Evolutionary conservation across 2,888 invertebrate species (phyloP).

Genomic region (Timandra comae): DNA sequence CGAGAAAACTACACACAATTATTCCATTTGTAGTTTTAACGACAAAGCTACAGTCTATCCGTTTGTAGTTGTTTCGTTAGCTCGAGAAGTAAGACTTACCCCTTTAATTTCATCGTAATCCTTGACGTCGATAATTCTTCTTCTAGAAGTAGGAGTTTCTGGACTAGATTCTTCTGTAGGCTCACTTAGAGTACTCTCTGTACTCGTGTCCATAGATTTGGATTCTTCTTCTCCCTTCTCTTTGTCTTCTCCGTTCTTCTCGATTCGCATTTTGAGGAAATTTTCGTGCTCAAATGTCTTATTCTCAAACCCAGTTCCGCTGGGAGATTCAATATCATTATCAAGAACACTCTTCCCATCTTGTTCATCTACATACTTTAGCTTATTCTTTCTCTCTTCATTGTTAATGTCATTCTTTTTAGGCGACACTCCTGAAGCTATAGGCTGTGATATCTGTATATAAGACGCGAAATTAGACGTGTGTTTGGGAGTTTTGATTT

Average conservation of each 20-base stretch:
- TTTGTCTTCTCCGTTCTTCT: slow-evolving; percentile 34
- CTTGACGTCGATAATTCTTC: slow-evolving; percentile 51
- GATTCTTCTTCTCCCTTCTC: slow-evolving; percentile 41
- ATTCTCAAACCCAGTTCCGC: slow-evolving; percentile 68
- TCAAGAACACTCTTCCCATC: slow-evolving; percentile 53
- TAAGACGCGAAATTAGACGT: slow-evolving; percentile 79
- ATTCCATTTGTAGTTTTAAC: too few species aligned
- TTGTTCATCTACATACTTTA: slow-evolving; percentile 63
- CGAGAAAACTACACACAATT: too few species aligned
- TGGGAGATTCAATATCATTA: slow-evolving; percentile 65
- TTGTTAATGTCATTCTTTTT: slow-evolving; percentile 39
- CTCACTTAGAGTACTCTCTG: slow-evolving; percentile 65
- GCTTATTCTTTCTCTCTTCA: slow-evolving; percentile 32
- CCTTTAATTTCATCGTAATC: slow-evolving; percentile 57
- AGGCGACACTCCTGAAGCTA: slow-evolving; percentile 59
- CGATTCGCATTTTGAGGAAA: slow-evolving; percentile 61
- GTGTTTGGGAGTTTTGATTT: slow-evolving; percentile 67
- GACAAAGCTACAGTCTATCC: too few species aligned
- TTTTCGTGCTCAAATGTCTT: slow-evolving; percentile 70
- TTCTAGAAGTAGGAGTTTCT: slow-evolving; percentile 54
- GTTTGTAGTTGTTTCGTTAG: too few species aligned
- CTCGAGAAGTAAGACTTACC: too few species aligned
- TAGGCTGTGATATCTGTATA: slow-evolving; percentile 73
- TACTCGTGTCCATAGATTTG: slow-evolving; percentile 67
- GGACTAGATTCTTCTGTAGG: slow-evolving; percentile 59